Conservation (phyloP, 2,797 vertebrate species). For the Staurois parvus region DNA sequence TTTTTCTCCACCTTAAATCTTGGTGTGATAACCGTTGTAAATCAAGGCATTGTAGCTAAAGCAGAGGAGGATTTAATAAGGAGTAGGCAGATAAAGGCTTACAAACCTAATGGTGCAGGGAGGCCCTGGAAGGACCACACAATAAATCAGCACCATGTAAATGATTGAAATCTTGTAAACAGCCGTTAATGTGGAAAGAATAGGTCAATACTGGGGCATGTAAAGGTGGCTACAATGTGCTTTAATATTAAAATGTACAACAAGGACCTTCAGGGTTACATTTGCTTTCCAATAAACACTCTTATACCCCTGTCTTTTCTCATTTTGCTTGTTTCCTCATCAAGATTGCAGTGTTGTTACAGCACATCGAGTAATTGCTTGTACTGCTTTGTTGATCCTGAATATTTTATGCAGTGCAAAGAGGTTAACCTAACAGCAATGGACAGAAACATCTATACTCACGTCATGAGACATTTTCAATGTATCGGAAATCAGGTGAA, state of each 20-base stretch:
- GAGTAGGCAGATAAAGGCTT: constrained; percentile 48
- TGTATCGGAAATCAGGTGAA: background rate
- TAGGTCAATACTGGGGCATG: constrained; percentile 41
- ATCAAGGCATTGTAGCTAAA: constrained; percentile 51
- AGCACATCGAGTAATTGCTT: constrained; percentile 41
- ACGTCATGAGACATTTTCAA: constrained; percentile 21
- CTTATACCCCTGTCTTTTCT: constrained; percentile 32
- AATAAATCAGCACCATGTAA: constrained; percentile 56
- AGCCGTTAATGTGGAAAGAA: constrained; percentile 58
- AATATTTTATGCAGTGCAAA: constrained; percentile 52
- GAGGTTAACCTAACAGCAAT: constrained; percentile 40
- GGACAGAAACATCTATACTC: constrained; percentile 43
- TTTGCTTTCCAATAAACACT: constrained; percentile 43
- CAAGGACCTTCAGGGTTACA: constrained; percentile 20
- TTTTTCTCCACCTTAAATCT: constrained; percentile 56
- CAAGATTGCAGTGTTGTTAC: constrained; percentile 39
- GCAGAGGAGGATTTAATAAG: constrained; percentile 33
- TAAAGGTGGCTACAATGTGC: constrained; percentile 26
- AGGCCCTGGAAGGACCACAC: constrained; percentile 28
- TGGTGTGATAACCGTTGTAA: constrained; percentile 53
- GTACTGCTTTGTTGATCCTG: constrained; percentile 41
- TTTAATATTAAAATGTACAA: constrained; percentile 54
- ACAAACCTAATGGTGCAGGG: constrained; percentile 53
- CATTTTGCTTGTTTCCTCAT: constrained; percentile 37
- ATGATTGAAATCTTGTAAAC: constrained; percentile 61